These are phyloP conservation scores for Oryzias woworae DNA, from an alignment of 2,113 vertebrate genomes.

Conservation along the genomic window DNA sequence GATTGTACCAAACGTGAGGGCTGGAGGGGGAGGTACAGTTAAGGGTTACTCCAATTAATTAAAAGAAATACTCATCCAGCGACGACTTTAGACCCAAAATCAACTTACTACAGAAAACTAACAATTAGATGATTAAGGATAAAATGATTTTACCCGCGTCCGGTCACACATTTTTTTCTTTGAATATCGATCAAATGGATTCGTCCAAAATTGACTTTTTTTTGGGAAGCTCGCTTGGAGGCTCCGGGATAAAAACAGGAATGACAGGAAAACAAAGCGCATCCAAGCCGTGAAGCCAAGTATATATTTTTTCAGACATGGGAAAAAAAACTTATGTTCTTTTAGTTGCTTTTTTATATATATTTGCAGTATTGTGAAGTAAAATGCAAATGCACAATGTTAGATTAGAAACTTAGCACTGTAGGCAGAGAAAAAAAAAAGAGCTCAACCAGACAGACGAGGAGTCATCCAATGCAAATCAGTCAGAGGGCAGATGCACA, in stretches of 20 bases:
- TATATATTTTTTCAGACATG: too few species aligned
- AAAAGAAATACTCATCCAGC: not conserved
- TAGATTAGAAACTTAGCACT: too few species aligned
- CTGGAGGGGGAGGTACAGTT: not conserved
- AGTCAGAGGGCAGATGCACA: too few species aligned
- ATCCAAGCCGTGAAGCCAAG: not conserved
- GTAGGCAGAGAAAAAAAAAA: too few species aligned
- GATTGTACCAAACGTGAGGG: conserved; percentile 37
- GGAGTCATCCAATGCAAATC: too few species aligned
- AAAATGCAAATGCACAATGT: too few species aligned
- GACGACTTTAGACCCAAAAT: fast-evolving
- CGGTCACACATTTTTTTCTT: fast-evolving
- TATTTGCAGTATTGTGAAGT: too few species aligned
- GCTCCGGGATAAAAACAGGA: conserved; percentile 33
- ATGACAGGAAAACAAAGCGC: not conserved
- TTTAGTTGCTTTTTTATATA: too few species aligned
- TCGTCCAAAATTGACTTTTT: conserved; percentile 59
- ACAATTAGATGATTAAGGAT: too few species aligned
- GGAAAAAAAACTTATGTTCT: too few species aligned
- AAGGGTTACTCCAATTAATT: fast-evolving
- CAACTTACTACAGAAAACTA: fast-evolving
- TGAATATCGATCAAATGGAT: conserved; percentile 29
- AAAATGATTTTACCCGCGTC: not conserved
- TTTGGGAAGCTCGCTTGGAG: conserved; percentile 47
- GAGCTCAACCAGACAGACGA: too few species aligned